These are phyloP conservation scores for Sterrhoptilus dennistouni DNA, from an alignment of 2,113 vertebrate genomes.

Conservation along the genomic window DNA sequence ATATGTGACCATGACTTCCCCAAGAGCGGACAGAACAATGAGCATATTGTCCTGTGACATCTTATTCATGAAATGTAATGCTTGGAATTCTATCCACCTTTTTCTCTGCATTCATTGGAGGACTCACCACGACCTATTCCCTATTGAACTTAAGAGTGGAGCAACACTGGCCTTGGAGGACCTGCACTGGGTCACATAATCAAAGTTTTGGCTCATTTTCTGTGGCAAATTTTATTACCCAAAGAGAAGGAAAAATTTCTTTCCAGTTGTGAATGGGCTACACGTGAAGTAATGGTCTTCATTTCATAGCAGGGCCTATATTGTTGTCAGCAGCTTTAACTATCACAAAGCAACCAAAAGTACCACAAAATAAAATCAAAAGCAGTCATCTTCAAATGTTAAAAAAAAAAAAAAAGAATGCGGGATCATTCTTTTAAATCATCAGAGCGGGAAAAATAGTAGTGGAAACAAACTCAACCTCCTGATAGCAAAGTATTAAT, in stretches of 20 bases:
- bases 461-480: background rate
- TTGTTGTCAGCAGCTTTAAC: background rate
- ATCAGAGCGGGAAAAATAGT: background rate
- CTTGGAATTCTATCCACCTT: background rate
- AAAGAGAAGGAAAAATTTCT: background rate
- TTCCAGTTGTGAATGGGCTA: background rate
- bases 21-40: background rate
- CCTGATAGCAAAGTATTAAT: background rate
- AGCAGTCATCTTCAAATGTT: background rate
- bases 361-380: background rate
- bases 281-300: background rate
- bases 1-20: background rate
- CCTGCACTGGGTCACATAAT: background rate
- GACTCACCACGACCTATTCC: background rate
- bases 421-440: background rate
- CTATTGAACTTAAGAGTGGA: background rate
- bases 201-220: background rate
- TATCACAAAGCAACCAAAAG: background rate
- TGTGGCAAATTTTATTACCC: background rate
- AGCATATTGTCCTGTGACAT: background rate
- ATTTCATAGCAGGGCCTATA: background rate
- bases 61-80: background rate
- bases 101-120: background rate
- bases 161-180: background rate
- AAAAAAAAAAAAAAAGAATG: rapidly evolving